Conservation (phyloP, 2,797 vertebrate species). For the Apogon talboti region DNA sequence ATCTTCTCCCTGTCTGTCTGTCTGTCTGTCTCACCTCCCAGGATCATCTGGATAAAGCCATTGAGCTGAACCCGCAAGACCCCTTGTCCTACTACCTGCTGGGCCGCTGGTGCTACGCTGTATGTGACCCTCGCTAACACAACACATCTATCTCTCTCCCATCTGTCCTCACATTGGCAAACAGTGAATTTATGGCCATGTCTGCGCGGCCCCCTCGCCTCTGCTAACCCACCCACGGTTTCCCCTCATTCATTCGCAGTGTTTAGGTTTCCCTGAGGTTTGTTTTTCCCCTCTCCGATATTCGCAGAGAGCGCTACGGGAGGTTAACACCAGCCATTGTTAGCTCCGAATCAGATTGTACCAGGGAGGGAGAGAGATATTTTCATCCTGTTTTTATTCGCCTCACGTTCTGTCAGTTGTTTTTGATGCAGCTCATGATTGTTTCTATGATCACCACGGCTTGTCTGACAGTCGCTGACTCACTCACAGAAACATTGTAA, state of each 20-base stretch:
- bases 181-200: constrained; percentile 28
- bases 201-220: background rate
- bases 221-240: constrained; percentile 56
- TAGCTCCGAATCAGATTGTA: constrained; percentile 52
- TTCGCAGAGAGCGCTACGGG: constrained; percentile 17
- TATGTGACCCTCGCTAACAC: constrained; percentile 78
- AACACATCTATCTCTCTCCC: constrained; percentile 18
- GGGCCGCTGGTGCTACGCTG: constrained; percentile 97
- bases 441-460: constrained; percentile 26
- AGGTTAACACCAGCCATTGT: constrained; percentile 60
- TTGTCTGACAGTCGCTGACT: constrained; percentile 13
- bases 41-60: constrained; percentile 97
- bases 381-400: constrained; percentile 46
- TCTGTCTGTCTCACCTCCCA: constrained; percentile 63
- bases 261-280: constrained; percentile 54
- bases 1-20: constrained; percentile 49
- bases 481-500: background rate
- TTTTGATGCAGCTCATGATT: constrained; percentile 33
- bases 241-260: constrained; percentile 57
- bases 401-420: constrained; percentile 16
- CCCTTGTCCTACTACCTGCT: constrained; percentile 94
- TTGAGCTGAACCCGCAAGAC: constrained; percentile 93
- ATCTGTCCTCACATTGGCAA: constrained; percentile 23
- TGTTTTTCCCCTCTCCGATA: constrained; percentile 47
- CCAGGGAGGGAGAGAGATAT: constrained; percentile 35